Conservation (phyloP, 1,140 invertebrate genomes). For the Hyles vespertilio region DNA sequence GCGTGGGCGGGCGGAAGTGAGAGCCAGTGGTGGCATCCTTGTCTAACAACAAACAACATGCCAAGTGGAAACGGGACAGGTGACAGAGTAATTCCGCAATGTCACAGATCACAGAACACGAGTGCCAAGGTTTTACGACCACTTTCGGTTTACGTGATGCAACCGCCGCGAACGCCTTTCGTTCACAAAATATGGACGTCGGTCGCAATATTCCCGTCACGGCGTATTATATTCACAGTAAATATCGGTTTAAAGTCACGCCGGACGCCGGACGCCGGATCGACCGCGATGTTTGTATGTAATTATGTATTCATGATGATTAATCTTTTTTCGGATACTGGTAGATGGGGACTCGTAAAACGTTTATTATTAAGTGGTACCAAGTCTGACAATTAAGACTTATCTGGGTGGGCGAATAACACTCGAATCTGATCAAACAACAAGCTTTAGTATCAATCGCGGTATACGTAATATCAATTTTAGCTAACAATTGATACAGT, state of each 20-base stretch:
- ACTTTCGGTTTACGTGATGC: conserved; percentile 67
- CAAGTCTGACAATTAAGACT: not conserved
- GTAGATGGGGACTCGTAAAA: not conserved
- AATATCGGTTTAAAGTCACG: too few species aligned
- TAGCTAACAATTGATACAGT: too few species aligned
- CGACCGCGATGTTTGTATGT: too few species aligned
- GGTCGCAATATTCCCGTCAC: not conserved
- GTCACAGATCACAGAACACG: conserved; percentile 64
- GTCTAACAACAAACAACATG: conserved; percentile 43
- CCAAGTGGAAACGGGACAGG: conserved; percentile 35
- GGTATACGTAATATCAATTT: too few species aligned
- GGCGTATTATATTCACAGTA: too few species aligned
- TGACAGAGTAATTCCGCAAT: conserved; percentile 50
- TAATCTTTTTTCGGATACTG: too few species aligned
- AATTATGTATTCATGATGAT: too few species aligned
- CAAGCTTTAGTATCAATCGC: too few species aligned
- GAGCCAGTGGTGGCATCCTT: conserved; percentile 55
- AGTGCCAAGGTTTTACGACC: conserved; percentile 62
- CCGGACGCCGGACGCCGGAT: too few species aligned
- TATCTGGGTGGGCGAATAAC: too few species aligned
- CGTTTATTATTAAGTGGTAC: not conserved
- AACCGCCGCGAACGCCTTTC: conserved; percentile 30
- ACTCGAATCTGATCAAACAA: too few species aligned
- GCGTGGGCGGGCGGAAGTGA: conserved; percentile 74
- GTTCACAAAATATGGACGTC: conserved; percentile 1